phyloP scores from a whole-genome alignment of 2,888 invertebrate genomes.

The Scaptomyza polygonia region DNA sequence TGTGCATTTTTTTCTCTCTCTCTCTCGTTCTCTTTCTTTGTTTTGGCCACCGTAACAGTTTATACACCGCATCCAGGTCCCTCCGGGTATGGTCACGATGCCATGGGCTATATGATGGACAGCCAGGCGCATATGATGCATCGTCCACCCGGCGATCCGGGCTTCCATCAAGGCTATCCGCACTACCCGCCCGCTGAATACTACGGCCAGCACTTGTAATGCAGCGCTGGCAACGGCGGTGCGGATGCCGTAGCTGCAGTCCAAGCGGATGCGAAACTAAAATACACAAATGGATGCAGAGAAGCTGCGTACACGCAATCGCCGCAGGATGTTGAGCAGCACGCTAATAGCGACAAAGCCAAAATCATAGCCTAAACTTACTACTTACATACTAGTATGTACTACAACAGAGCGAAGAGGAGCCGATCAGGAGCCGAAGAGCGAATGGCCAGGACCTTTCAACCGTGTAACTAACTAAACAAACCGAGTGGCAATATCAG shows the following conservation, averaged over 20 bases:
- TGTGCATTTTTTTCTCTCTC: slow-evolving; percentile 63
- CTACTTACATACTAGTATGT: slow-evolving; percentile 43
- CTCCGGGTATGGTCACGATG: slow-evolving; percentile 98
- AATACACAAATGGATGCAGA: background rate
- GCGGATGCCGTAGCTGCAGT: slow-evolving; percentile 31
- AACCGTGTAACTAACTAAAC: slow-evolving; percentile 42
- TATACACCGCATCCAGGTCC: slow-evolving; percentile 97
- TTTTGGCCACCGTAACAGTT: slow-evolving; percentile 85
- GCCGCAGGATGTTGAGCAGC: slow-evolving; percentile 44
- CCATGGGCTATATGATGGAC: slow-evolving; percentile 99
- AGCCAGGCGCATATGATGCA: slow-evolving; percentile 98
- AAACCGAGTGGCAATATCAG: slow-evolving; percentile 79
- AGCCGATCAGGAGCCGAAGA: slow-evolving; percentile 20
- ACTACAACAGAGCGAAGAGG: slow-evolving; percentile 36
- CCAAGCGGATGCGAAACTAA: slow-evolving; percentile 14
- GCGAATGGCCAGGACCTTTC: slow-evolving; percentile 21
- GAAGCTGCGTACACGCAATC: slow-evolving; percentile 13
- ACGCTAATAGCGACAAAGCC: slow-evolving; percentile 76
- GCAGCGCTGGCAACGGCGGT: slow-evolving; percentile 64
- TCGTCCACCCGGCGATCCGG: slow-evolving; percentile 95
- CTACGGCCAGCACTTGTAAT: slow-evolving; percentile 97
- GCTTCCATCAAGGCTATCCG: slow-evolving; percentile 96
- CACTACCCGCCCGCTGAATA: slow-evolving; percentile 96
- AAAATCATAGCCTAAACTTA: slow-evolving; percentile 77
- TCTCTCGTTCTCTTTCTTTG: slow-evolving; percentile 20